Base-by-base conservation (phyloP, 1,140 invertebrate genomes). In the Meteorus sp. region DNA sequence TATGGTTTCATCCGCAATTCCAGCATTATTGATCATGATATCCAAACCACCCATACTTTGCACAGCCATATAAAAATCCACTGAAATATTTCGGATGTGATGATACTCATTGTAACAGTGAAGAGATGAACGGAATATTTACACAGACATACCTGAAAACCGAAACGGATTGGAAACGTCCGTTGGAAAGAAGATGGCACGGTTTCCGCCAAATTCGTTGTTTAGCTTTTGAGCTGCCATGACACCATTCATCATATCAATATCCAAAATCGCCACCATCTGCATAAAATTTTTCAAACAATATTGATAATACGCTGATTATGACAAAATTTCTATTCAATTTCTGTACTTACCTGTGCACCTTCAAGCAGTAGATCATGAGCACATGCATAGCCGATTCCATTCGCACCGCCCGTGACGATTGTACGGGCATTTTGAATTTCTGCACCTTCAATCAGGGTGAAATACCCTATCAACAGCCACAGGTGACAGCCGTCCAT, bases 1-100 rank as follows among this genome's bases (percentile, higher is more conserved):
- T 7, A 75, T 63, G 25, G 63, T 64, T 8, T 87, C 84, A 55
- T 85, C 75, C 7, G 83, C 71, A 13, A 85, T 82, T 31, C 84
- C 83, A 37, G 85, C 85, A 44, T 85, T 83, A 51, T 88, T 87
- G 0, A 86, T 75, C 1, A 88, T 69, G 39, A 88, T 82, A 60
- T 89, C 85, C 15, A 87, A 74, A 15, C 67, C 68, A 11, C 78
- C 73, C 62, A 81, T 81, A 6, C 67, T 61, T 9, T 74, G 63
- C 1, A 77, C 66, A 2, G 79, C 69, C 19, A 70, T 70, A 9
- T 79, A 65, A 41, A 77, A 79, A 27, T 9, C n/a, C 20, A 2
- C 44, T 47, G 39, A n/a, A n/a, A n/a, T n/a, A n/a, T n/a, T n/a
- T n/a, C n/a, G n/a, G n/a, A 31, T 31, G 4, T 4, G 9, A 31